Base-by-base conservation (phyloP, 2,113 vertebrate species). In the Engraulis encrasicolus region DNA sequence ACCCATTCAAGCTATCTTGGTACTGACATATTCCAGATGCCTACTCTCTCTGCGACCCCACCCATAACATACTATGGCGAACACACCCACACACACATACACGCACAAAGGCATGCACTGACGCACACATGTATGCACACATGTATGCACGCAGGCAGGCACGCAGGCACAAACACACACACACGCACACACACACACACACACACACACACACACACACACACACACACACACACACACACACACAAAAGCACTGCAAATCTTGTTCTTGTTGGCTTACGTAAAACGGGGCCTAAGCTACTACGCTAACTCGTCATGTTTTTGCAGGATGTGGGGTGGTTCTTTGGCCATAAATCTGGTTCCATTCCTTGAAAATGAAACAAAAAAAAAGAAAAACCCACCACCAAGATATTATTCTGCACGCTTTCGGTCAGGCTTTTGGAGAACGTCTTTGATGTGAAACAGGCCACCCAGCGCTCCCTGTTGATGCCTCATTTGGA, bases 291-390 rank as follows among this genome's bases (percentile, higher is more conserved):
- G 40, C 4, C 40, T 66, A 27, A 74, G 14, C 66, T 34, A 34
- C 27, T 74, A 34, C 27, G 17, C 17, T 74, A 74, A 74, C 27
- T 27, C 27, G 66, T 34, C 66, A 34, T 74, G 66, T 74, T 74
- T n/a, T 74, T 74, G 66, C 66, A 74, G 66, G 66, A 74, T 74
- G 66, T 34, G 31, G 23, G 66, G 66, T 34, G 31, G 66, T 31
- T 17, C 34, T 74, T 74, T 23, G 66, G 66, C 23, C 66, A 74
- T 34, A 36, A 74, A 74, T 74, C 66, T 74, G 40, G 40, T n/a
- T n/a, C 14, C 14, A 34, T 74, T 27, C 27, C 27, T 74, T 27
- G 61, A n/a, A n/a, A n/a, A n/a, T n/a, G n/a, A n/a, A n/a, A n/a
- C n/a, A n/a, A n/a, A n/a, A n/a, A n/a, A n/a, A n/a, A n/a, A n/a